Evolutionary conservation across 2,797 vertebrate species (phyloP), one percentile per base, ranked within the genome.

Genomic region (Pseudopleuronectes americanus): DNA sequence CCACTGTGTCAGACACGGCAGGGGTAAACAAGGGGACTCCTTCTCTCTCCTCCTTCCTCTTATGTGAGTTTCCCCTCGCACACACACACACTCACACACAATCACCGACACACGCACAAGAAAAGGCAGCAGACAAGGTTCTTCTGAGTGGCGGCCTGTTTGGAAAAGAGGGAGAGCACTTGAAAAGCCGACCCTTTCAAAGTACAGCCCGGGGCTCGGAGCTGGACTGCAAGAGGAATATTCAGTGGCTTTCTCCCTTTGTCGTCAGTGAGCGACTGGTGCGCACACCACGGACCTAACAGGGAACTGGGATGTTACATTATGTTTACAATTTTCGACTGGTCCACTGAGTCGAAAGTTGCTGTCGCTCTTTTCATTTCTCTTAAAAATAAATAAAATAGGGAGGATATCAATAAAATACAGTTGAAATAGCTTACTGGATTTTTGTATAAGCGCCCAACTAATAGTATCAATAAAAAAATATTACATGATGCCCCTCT

Each of bases 151-250:
- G 84, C 22, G 1, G 60, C 43, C 73, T 68, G 71, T 66, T 80
- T 66, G 47, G 12, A 68, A 76, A 81, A 79, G 45, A 69, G 28
- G 67, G 64, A 36, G 33, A 64, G 78, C 66, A 3, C 69, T 86
- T 79, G 45, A 82, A 89, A 72, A 70, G 64, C 43, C 6, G 43
- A 75, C 23, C 64, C 68, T 84, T 79, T 77, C 68, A 81, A 84
- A 92, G 84, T 64, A 26, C 56, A 72, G 89, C 90, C 91, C 23
- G 54, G 24, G 79, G 84, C 74, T 2, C 2, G 4, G 57, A 66
- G 79, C 76, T 26, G 62, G 68, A 70, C 70, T 45, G 61, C 65
- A 67, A 76, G 52, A 77, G 26, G 56, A 69, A 59, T 3, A 51
- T n/a, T 72, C 64, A 49, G 10, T 28, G 9, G n/a, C 17, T 43